A percentile compares a stretch with the other conserved stretches of the same genome.
phyloP scores from a whole-genome alignment of 2,888 invertebrate genomes.

The Melieria omissa region DNA sequence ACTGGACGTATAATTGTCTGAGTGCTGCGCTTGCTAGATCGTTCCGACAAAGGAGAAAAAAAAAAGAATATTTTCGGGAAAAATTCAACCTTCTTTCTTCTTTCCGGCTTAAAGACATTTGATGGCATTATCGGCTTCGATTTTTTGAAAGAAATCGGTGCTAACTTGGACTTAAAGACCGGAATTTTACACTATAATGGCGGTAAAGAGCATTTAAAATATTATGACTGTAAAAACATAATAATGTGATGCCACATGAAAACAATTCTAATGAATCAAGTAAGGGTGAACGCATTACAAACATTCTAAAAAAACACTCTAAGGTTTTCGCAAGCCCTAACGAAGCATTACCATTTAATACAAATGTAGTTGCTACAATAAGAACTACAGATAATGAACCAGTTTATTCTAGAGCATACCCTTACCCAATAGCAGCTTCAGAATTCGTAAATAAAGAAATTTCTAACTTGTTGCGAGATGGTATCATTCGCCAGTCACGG shows the following conservation, averaged over 20 bases:
- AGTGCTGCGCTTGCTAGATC: too few species aligned
- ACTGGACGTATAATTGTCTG: too few species aligned
- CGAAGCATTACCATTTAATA: constrained; percentile 24
- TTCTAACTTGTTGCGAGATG: neutral
- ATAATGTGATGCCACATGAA: constrained; percentile 5
- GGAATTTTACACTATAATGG: constrained; percentile 28
- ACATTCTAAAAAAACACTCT: constrained; percentile 7
- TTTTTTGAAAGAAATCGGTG: constrained; percentile 33
- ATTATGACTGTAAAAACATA: constrained; percentile 20
- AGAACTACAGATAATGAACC: constrained; percentile 17
- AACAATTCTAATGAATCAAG: neutral
- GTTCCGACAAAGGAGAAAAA: too few species aligned
- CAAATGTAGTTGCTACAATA: constrained; percentile 23
- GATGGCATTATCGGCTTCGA: constrained; percentile 41
- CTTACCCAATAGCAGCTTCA: constrained; percentile 11
- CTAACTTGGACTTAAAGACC: constrained; percentile 31
- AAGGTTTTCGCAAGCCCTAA: constrained; percentile 28
- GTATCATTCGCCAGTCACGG: constrained; percentile 15
- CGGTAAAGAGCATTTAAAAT: constrained; percentile 23
- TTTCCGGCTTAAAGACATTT: constrained; percentile 25
- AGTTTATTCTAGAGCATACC: neutral
- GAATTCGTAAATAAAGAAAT: constrained; percentile 16
- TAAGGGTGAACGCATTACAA: neutral
- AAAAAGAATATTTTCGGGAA: constrained; percentile 25
- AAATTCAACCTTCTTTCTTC: constrained; percentile 25